Evolutionary conservation across 2,113 vertebrate species (phyloP).

Genomic region (Oreamnos americanus): DNA sequence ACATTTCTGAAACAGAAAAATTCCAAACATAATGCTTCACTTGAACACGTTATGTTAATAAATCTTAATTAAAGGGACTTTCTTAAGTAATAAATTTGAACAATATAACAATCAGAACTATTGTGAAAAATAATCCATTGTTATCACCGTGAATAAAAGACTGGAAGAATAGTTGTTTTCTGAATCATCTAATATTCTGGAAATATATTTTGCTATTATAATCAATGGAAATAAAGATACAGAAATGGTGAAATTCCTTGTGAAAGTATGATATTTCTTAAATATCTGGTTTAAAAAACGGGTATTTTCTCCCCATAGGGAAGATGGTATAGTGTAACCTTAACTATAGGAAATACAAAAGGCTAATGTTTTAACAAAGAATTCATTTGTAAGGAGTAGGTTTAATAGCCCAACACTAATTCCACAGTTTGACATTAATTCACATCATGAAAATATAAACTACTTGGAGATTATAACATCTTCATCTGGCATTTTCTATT

Average conservation of each 20-base stretch:
- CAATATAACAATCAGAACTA: not conserved
- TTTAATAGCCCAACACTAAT: not conserved
- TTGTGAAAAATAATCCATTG: not conserved
- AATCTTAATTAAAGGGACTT: not conserved
- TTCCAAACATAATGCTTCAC: not conserved
- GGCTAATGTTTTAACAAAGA: not conserved
- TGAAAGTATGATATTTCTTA: constrained; percentile 8
- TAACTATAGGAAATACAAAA: too few relatives aligned
- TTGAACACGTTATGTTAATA: not conserved
- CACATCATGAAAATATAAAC: not conserved
- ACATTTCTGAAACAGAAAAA: not conserved
- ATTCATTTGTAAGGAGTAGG: not conserved
- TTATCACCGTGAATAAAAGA: not conserved
- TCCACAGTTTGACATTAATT: not conserved
- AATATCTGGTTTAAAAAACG: not conserved
- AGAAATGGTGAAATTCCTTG: not conserved
- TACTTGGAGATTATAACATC: not conserved
- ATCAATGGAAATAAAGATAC: not conserved
- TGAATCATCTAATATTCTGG: not conserved
- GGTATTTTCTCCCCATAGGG: not conserved
- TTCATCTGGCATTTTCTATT: not conserved
- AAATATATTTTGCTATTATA: not conserved
- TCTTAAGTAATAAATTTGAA: constrained; percentile 6
- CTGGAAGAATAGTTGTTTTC: not conserved
- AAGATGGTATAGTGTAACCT: not conserved